These are phyloP conservation scores for Leptinotarsa defecta DNA, from an alignment of 1,140 invertebrate species.

Conservation along the genomic window DNA sequence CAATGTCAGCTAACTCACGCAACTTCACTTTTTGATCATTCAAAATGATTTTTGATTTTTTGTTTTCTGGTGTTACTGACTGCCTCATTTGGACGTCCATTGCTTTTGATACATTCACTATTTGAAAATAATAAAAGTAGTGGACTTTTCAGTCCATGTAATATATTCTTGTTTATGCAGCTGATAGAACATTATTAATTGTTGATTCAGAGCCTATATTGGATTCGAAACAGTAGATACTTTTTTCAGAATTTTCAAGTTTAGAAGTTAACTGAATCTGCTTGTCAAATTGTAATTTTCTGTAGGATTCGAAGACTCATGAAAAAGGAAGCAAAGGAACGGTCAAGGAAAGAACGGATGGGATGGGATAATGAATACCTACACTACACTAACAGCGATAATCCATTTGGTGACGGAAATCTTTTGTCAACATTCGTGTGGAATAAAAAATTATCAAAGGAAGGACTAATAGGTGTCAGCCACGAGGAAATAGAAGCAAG, in stretches of 20 bases:
- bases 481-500: constrained; percentile 83
- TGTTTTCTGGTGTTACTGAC: too few species aligned
- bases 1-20: too few species aligned
- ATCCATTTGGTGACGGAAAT: constrained; percentile 97
- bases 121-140: too few species aligned
- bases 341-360: constrained; percentile 85
- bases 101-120: too few species aligned
- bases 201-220: too few species aligned
- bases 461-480: constrained; percentile 81
- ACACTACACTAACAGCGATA: constrained; percentile 96
- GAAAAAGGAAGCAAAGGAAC: constrained; percentile 93
- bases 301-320: constrained; percentile 75
- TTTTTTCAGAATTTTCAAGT: neutral
- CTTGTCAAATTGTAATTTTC: neutral
- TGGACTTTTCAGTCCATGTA: too few species aligned
- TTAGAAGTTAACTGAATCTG: too few species aligned
- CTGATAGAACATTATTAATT: too few species aligned
- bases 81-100: too few species aligned
- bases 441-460: constrained; percentile 95
- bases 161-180: too few species aligned
- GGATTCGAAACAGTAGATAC: neutral
- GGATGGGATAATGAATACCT: constrained; percentile 96
- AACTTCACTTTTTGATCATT: too few species aligned
- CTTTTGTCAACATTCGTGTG: constrained; percentile 93
- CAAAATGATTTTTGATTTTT: too few species aligned